Evolutionary conservation across 2,113 vertebrate genomes (phyloP).

Genomic region (Cervus canadensis): DNA sequence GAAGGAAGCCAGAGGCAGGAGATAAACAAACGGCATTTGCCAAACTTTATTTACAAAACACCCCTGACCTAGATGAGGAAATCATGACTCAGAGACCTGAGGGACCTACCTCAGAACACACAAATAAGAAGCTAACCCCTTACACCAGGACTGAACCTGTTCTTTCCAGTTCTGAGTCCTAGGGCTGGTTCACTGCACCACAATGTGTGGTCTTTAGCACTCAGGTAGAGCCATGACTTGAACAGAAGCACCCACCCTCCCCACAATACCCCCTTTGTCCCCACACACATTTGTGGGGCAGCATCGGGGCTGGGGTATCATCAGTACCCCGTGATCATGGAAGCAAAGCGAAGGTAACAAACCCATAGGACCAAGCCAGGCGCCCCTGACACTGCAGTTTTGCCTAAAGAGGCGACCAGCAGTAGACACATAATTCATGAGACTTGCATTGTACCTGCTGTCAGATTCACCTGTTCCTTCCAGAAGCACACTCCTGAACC

Average conservation of each 20-base stretch:
- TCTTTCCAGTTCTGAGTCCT: background rate
- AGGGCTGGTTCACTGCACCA: background rate
- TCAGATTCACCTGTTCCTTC: background rate
- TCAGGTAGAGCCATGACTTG: background rate
- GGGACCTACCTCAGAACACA: background rate
- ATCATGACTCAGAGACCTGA: background rate
- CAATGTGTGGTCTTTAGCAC: background rate
- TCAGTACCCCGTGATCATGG: background rate
- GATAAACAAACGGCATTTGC: background rate
- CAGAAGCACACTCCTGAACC: background rate
- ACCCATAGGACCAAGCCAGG: background rate
- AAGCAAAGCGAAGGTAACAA: background rate
- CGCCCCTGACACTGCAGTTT: background rate
- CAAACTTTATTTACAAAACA: conserved; percentile 29
- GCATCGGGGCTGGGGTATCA: background rate
- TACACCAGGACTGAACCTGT: background rate
- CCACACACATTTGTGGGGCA: background rate
- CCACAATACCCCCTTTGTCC: background rate
- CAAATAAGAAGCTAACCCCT: background rate
- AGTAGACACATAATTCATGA: background rate
- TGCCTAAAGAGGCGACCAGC: background rate
- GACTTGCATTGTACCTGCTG: background rate
- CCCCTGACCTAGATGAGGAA: background rate
- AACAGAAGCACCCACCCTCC: background rate
- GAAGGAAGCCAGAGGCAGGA: background rate